Base-by-base conservation (phyloP, 2,797 vertebrate species). In the Hemibagrus guttatus region DNA sequence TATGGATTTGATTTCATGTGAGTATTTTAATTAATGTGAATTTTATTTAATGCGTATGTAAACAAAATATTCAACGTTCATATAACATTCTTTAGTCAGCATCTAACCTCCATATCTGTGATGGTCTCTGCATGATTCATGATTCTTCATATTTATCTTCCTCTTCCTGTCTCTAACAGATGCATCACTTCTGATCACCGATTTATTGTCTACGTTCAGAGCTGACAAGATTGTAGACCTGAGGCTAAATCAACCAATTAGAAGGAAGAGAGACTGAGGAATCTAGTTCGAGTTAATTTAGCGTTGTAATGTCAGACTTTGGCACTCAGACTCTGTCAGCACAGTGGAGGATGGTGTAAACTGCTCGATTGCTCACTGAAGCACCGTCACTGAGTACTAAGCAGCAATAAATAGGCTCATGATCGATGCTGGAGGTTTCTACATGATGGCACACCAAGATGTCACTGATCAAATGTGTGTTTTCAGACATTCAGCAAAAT, bases 91-190 rank as follows among this genome's bases (percentile, higher is more conserved):
- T 56, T 76, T 19, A 1, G 7, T 52, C 49, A 76, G 49, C 49
- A 31, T 28, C 26, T n/a, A 28, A 54, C 13, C 26, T 9, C 3
- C n/a, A 31, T 28, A 4, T 8, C 14, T 28, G 8, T 54, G 17
- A 17, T 28, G 26, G 14, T 75, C 49, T 78, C n/a, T 56, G 23
- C 52, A 78, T 56, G 28, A 31, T 49, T 56, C 17, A n/a, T n/a
- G n/a, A n/a, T n/a, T 31, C 16, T 52, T 78, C 52, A 78, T 31
- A 61, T 61, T 31, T 16, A 42, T 81, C 56, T 26, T n/a, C 54
- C 56, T n/a, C 26, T 81, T 81, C 79, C 58, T 31, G 11, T 78
- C 52, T 56, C 46, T 9, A 39, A 59, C 76, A 80, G 78, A 80
- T 61, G 78, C 79, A 17, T 26, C n/a, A 35, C 26, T 17, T 63